Conservation (phyloP, 2,113 vertebrate species). For the Gadus macrocephalus region DNA sequence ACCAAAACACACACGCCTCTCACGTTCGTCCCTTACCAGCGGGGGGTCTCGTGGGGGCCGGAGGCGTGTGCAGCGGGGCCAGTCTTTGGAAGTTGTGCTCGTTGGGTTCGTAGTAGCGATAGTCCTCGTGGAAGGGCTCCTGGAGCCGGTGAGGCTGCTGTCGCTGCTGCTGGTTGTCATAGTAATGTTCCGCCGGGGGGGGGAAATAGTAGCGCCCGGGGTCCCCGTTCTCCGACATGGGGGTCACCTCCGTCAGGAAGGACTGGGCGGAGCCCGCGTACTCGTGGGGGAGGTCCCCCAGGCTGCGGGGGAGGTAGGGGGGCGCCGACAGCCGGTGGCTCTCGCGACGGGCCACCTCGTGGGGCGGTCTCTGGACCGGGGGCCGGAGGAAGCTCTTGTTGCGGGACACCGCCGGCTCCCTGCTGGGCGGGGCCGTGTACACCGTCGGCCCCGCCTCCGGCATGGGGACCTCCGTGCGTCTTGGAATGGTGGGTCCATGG, state of each 20-base stretch:
- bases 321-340: constrained; percentile 92
- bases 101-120: constrained; percentile 88
- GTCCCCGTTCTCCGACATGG: constrained; percentile 87
- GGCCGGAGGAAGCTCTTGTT: constrained; percentile 87
- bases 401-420: constrained; percentile 77
- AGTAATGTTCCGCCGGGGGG: constrained; percentile 65
- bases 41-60: constrained; percentile 80
- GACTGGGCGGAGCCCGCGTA: constrained; percentile 85
- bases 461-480: constrained; percentile 85
- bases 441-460: constrained; percentile 74
- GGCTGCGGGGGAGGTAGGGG: constrained; percentile 81
- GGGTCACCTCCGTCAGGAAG: constrained; percentile 79
- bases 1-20: too few relatives aligned
- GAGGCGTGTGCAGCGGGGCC: constrained; percentile 68
- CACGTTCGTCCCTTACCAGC: constrained; percentile 71
- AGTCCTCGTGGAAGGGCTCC: constrained; percentile 85
- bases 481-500: constrained; percentile 94
- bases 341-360: constrained; percentile 85
- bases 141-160: constrained; percentile 64
- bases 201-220: constrained; percentile 79
- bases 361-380: constrained; percentile 78
- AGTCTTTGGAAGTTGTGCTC: constrained; percentile 86
- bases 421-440: constrained; percentile 66
- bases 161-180: constrained; percentile 75
- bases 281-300: constrained; percentile 86